Evolutionary conservation across 2,113 vertebrate genomes (phyloP).

Genomic region (Siphamia tubifer): DNA sequence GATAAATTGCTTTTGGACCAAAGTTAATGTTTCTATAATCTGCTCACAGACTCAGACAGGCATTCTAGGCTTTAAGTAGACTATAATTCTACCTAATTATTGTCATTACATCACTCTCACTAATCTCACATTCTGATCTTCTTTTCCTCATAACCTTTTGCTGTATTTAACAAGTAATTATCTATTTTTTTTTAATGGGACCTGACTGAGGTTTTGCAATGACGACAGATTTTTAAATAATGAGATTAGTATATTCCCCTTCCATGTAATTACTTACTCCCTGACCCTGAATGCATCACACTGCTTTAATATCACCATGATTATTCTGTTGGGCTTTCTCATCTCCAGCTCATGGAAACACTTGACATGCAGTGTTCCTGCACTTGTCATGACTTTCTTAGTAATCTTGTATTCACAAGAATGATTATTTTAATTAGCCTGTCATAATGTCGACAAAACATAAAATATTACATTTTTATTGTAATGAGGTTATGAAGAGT

Average conservation of each 20-base stretch:
- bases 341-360: not conserved
- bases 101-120: slow-evolving; percentile 34
- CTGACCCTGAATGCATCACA: slow-evolving; percentile 4
- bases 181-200: slow-evolving; percentile 4
- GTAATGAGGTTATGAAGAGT: no score
- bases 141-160: slow-evolving; percentile 10
- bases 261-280: slow-evolving; percentile 33
- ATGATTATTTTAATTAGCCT: not conserved
- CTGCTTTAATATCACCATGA: slow-evolving; percentile 11
- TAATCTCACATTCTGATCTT: slow-evolving; percentile 34
- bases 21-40: slow-evolving; percentile 45
- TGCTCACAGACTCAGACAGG: slow-evolving; percentile 18
- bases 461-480: no score
- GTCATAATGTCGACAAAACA: no score
- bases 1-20: slow-evolving; percentile 39
- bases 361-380: not conserved
- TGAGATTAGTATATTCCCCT: slow-evolving; percentile 9
- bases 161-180: slow-evolving; percentile 24
- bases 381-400: not conserved
- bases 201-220: slow-evolving; percentile 9
- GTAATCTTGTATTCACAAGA: not conserved
- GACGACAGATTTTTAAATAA: slow-evolving; percentile 25
- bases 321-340: slow-evolving; percentile 6
- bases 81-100: slow-evolving; percentile 30
- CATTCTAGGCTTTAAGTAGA: slow-evolving; percentile 11